Evolutionary conservation across 2,113 vertebrate genomes (phyloP).

Genomic region (Lepisosteus osseus): DNA sequence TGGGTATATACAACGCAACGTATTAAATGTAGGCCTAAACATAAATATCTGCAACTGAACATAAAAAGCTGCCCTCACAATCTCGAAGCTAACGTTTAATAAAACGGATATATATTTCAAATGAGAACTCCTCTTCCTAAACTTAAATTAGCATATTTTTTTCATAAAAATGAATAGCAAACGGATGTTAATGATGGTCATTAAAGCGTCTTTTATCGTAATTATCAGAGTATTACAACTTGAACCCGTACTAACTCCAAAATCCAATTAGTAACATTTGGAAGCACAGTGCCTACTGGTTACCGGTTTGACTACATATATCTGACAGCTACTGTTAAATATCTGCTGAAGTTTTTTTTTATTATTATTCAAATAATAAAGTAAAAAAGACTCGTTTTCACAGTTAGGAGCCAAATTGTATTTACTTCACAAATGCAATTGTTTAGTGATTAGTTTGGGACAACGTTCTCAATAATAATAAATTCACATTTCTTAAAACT

Average conservation of each 20-base stretch:
- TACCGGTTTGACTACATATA: too few relatives aligned
- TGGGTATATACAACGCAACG: too few relatives aligned
- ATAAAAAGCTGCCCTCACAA: too few relatives aligned
- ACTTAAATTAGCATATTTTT: neutral
- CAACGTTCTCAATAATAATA: slow-evolving; percentile 8
- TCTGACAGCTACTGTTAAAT: too few relatives aligned
- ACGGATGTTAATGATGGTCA: slow-evolving; percentile 19
- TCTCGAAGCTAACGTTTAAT: too few relatives aligned
- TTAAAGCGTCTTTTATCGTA: slow-evolving; percentile 20
- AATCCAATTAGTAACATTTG: slow-evolving; percentile 19
- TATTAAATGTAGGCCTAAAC: too few relatives aligned
- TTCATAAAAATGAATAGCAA: slow-evolving; percentile 3
- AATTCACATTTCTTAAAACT: slow-evolving; percentile 11
- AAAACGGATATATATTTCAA: too few relatives aligned
- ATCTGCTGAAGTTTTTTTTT: slow-evolving; percentile 10
- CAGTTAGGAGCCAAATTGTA: neutral
- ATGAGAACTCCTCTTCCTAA: too few relatives aligned
- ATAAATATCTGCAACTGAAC: too few relatives aligned
- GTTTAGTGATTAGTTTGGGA: too few relatives aligned
- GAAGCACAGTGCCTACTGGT: neutral
- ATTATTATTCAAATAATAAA: neutral
- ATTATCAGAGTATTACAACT: slow-evolving; percentile 23
- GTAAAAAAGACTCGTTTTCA: neutral
- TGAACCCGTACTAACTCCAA: slow-evolving; percentile 20
- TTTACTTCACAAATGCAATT: neutral